Evolutionary conservation across 1,140 invertebrate genomes (phyloP).

Genomic region (Cotesia typhae): DNA sequence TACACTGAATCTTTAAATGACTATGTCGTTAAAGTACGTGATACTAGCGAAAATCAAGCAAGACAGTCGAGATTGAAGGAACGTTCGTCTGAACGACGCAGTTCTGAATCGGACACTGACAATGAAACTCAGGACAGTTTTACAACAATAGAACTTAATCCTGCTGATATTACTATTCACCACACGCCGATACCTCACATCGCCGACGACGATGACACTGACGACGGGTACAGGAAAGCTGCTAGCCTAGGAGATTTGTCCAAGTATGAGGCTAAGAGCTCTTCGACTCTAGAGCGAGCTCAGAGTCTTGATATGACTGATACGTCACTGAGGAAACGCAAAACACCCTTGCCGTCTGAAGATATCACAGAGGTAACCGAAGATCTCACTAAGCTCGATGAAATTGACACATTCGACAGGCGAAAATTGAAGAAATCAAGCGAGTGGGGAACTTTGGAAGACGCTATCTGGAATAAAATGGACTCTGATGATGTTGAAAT

Average conservation of each 20-base stretch:
- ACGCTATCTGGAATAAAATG: constrained; percentile 70
- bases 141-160: constrained; percentile 75
- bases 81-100: constrained; percentile 45
- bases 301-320: constrained; percentile 84
- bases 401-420: constrained; percentile 73
- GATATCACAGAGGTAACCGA: constrained; percentile 70
- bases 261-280: constrained; percentile 73
- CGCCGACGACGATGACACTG: constrained; percentile 63
- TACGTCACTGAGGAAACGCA: constrained; percentile 74
- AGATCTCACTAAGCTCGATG: constrained; percentile 71
- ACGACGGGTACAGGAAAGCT: constrained; percentile 78
- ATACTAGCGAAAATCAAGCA: constrained; percentile 38
- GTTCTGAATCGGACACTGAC: constrained; percentile 67
- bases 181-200: constrained; percentile 70
- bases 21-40: constrained; percentile 47
- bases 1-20: constrained; percentile 50
- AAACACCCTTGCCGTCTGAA: constrained; percentile 68
- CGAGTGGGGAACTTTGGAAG: constrained; percentile 80
- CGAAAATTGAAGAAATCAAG: constrained; percentile 76
- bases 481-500: constrained; percentile 43
- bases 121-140: constrained; percentile 63
- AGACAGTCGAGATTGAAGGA: constrained; percentile 44
- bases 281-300: constrained; percentile 77
- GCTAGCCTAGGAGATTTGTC: constrained; percentile 83
- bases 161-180: constrained; percentile 79